These are phyloP conservation scores for Rutpela maculata DNA, from an alignment of 2,888 invertebrate genomes.

Conservation along the genomic window DNA sequence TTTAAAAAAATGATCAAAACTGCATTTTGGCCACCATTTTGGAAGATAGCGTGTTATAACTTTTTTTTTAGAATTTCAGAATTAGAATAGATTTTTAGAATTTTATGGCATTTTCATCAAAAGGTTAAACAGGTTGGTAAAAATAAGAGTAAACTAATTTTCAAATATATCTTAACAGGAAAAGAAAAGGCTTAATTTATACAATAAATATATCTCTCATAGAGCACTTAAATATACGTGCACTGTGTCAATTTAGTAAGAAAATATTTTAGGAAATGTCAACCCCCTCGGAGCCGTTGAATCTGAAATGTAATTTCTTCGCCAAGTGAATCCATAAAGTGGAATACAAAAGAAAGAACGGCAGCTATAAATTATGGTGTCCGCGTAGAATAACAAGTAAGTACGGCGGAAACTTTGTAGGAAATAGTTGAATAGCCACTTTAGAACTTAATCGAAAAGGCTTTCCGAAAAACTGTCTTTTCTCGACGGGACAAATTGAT, in stretches of 20 bases:
- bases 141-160: too few relatives aligned
- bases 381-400: constrained; percentile 47
- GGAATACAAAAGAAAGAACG: constrained; percentile 32
- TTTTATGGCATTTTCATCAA: too few relatives aligned
- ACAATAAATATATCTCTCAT: not conserved
- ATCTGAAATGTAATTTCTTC: constrained; percentile 27
- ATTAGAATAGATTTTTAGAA: too few relatives aligned
- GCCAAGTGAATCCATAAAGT: constrained; percentile 39
- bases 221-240: not conserved
- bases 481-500: constrained; percentile 16
- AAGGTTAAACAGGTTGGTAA: too few relatives aligned
- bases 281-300: constrained; percentile 9
- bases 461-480: constrained; percentile 24
- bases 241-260: constrained; percentile 18
- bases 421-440: constrained; percentile 25
- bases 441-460: constrained; percentile 29
- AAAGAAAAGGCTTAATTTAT: not conserved
- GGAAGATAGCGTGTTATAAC: too few relatives aligned
- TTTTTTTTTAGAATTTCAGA: too few relatives aligned
- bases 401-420: constrained; percentile 27
- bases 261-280: constrained; percentile 21
- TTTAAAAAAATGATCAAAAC: too few relatives aligned
- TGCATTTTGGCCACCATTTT: too few relatives aligned
- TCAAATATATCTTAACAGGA: not conserved
- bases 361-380: constrained; percentile 45